Base-by-base conservation (phyloP, 2,888 invertebrate species). In the Polymixis flavicincta region DNA sequence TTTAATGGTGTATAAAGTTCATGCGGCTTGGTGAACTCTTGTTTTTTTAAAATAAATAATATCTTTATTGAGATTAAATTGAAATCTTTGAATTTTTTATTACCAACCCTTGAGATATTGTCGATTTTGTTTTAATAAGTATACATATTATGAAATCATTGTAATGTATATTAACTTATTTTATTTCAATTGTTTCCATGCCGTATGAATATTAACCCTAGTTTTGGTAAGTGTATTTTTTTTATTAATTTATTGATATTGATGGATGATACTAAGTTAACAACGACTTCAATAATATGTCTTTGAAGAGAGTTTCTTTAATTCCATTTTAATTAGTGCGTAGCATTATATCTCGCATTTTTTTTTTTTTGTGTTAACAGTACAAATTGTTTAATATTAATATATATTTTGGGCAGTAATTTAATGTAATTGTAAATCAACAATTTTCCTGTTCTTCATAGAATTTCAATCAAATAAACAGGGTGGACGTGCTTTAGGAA, bases 341-440 rank as follows among this genome's bases (percentile, higher is more conserved):
- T 42, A 70, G 45, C 11, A 48, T 52, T 59, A 25, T 59, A 48
- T 45, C 13, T 50, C 45, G 25, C 60, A 61, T 69, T 72, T 76
- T 60, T 55, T 82, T 69, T 72, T 76, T 60, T 55, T 82, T 63
- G 54, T 45, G 63, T 78, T 76, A 66, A 72, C 73, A 87, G 85
- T 87, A 86, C 85, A 87, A 87, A 87, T 76, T 76, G 52, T 17
- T 83, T 76, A 76, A 80, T 45, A 28, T 37, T 5, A 37, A 37
- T 32, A 55, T 52, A 68, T 63, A 48, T 64, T 70, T 65, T 60
- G 45, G 60, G 61, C 60, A 11, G 52, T 72, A 8, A 57, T 25
- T 74, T 67, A 70, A 57, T 70, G 22, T 76, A 19, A 64, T 60
- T 71, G 74, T 67, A 28, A 63, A 70, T 70, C 11, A 61, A 55